phyloP scores from a whole-genome alignment of 2,888 invertebrate genomes.

The Sclerodermus sp. region DNA sequence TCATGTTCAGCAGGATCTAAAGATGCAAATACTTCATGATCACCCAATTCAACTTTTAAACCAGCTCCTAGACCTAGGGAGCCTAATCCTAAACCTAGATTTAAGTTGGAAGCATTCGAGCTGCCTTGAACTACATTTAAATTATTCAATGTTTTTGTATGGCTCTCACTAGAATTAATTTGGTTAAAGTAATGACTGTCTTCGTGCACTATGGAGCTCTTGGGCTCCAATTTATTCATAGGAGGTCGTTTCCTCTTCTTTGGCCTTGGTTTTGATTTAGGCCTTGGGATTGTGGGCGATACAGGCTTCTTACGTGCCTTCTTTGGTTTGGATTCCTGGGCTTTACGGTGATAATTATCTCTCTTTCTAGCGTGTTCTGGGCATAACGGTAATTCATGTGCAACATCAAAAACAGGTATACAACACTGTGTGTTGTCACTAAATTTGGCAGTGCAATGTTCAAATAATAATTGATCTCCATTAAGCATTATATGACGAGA shows the following conservation, averaged over 20 bases:
- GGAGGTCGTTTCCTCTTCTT: slow-evolving; percentile 51
- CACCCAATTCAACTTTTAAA: slow-evolving; percentile 51
- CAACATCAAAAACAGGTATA: slow-evolving; percentile 76
- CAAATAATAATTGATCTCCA: slow-evolving; percentile 79
- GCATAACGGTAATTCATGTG: slow-evolving; percentile 82
- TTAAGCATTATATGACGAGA: slow-evolving; percentile 82
- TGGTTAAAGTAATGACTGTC: slow-evolving; percentile 36
- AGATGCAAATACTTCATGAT: slow-evolving; percentile 55
- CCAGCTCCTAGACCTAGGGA: slow-evolving; percentile 44
- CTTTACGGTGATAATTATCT: slow-evolving; percentile 79
- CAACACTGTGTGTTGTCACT: slow-evolving; percentile 79
- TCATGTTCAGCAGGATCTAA: slow-evolving; percentile 68
- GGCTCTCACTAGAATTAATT: slow-evolving; percentile 38
- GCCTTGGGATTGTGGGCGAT: slow-evolving; percentile 62
- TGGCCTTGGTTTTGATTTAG: slow-evolving; percentile 50
- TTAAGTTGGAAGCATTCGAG: slow-evolving; percentile 42
- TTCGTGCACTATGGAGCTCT: slow-evolving; percentile 30
- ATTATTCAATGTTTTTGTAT: slow-evolving; percentile 51
- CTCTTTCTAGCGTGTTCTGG: slow-evolving; percentile 82
- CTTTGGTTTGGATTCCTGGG: slow-evolving; percentile 76
- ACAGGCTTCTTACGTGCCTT: slow-evolving; percentile 66
- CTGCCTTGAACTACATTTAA: slow-evolving; percentile 43
- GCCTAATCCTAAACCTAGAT: slow-evolving; percentile 48
- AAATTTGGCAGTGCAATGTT: slow-evolving; percentile 79
- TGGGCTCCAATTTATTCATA: slow-evolving; percentile 35